Evolutionary conservation across 2,797 vertebrate species (phyloP).

Genomic region (Chaetophractus vellerosus): DNA sequence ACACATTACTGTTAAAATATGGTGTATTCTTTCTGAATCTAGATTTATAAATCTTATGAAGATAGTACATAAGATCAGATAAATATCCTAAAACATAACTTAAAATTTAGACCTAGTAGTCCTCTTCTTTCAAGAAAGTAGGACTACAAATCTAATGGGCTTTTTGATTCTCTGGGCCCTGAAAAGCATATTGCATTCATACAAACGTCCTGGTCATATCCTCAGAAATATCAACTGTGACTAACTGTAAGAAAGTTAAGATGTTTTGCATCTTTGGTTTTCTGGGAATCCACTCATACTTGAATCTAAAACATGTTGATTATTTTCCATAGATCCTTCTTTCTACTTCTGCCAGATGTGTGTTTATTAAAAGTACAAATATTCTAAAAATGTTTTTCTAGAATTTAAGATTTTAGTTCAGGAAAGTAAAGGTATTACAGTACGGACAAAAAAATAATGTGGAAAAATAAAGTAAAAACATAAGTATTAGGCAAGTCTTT

Average conservation of each 20-base stretch:
- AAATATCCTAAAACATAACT: neutral
- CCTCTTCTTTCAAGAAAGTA: neutral
- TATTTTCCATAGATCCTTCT: slow-evolving; percentile 14
- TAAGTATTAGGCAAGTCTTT: neutral
- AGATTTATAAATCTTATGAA: slow-evolving; percentile 34
- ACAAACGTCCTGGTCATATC: neutral
- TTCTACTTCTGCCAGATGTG: neutral
- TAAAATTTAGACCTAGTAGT: slow-evolving; percentile 36
- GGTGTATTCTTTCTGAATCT: slow-evolving; percentile 36
- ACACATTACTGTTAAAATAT: neutral
- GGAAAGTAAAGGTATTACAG: slow-evolving; percentile 51
- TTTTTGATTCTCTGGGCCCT: neutral
- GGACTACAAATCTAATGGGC: neutral
- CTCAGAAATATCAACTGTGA: neutral
- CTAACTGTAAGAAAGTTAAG: neutral
- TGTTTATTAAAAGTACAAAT: slow-evolving; percentile 57
- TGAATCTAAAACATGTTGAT: neutral
- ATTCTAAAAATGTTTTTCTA: slow-evolving; percentile 42
- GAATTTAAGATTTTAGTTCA: slow-evolving; percentile 49
- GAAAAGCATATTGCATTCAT: neutral
- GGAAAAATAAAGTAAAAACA: slow-evolving; percentile 52
- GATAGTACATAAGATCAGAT: neutral
- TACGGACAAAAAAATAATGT: slow-evolving; percentile 3
- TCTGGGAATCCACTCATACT: slow-evolving; percentile 16
- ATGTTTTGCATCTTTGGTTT: slow-evolving; percentile 36